Conservation (phyloP, 92 coral and sea anemone species). For the Micromussa lordhowensis region DNA sequence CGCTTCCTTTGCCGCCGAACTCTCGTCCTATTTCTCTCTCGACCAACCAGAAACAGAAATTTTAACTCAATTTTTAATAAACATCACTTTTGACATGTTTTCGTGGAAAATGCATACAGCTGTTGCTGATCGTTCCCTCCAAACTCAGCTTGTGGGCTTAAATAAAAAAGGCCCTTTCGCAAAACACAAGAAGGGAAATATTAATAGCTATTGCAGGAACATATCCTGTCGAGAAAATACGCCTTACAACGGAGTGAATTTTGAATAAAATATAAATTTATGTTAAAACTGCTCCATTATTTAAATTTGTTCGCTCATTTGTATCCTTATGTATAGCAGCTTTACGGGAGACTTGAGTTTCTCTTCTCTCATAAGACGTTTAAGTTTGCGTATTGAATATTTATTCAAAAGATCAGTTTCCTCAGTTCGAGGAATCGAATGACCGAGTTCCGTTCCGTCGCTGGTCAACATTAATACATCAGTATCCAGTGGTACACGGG, state of each 20-base stretch:
- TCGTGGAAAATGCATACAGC: constrained; percentile 40
- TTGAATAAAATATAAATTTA: constrained; percentile 1
- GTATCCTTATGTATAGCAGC: neutral
- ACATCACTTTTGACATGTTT: constrained; percentile 44
- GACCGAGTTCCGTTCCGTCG: neutral
- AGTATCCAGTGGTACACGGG: neutral
- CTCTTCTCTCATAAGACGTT: neutral
- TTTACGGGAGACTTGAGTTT: neutral
- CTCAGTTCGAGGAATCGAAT: neutral
- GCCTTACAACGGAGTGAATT: neutral
- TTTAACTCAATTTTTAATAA: constrained; percentile 34
- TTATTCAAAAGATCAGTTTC: constrained; percentile 1
- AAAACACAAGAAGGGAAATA: constrained; percentile 15
- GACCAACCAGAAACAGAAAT: constrained; percentile 35
- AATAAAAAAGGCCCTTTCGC: constrained; percentile 4
- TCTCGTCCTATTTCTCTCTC: neutral
- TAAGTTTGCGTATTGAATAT: neutral
- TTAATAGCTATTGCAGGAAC: constrained; percentile 20
- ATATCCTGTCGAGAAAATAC: constrained; percentile 18
- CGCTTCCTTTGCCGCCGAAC: constrained; percentile 8
- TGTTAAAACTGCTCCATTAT: neutral
- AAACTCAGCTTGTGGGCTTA: constrained; percentile 41
- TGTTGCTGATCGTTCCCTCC: neutral
- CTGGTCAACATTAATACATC: neutral
- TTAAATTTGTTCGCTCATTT: constrained; percentile 3